phyloP scores from a whole-genome alignment of 2,113 vertebrate species.

The Monopterus albus region DNA sequence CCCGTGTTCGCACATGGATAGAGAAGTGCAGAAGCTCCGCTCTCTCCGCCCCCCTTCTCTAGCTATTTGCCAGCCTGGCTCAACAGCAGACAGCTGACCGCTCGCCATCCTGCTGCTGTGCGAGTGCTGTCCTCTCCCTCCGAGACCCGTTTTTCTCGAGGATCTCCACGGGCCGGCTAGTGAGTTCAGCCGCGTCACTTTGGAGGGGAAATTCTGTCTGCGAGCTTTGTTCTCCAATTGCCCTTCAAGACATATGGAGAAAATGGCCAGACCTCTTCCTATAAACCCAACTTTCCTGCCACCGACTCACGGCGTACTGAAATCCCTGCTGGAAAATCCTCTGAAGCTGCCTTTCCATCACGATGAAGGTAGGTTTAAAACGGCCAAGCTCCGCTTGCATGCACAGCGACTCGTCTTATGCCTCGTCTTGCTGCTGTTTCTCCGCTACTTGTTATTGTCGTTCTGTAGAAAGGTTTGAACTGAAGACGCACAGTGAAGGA shows the following conservation, averaged over 20 bases:
- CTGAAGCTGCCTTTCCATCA: conserved; percentile 94
- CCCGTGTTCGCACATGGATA: conserved; percentile 84
- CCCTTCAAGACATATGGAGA: conserved; percentile 79
- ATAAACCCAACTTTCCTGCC: conserved; percentile 91
- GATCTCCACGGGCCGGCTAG: conserved; percentile 8
- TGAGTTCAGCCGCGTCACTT: conserved; percentile 11
- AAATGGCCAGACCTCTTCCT: conserved; percentile 92
- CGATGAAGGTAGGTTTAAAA: conserved; percentile 86
- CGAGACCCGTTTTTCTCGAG: conserved; percentile 19
- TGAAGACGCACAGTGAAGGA: neutral
- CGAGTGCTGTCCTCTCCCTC: conserved; percentile 32
- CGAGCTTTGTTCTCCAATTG: conserved; percentile 44
- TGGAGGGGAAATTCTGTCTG: conserved; percentile 19
- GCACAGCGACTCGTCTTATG: neutral
- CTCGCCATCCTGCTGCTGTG: conserved; percentile 49
- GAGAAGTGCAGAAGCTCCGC: conserved; percentile 38
- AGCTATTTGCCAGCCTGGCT: conserved; percentile 39
- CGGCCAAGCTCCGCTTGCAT: neutral
- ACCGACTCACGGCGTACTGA: conserved; percentile 95
- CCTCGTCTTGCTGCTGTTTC: neutral
- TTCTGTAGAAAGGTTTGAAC: conserved; percentile 15
- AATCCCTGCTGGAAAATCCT: conserved; percentile 97
- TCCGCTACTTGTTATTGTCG: neutral
- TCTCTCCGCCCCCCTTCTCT: conserved; percentile 60
- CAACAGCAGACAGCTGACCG: conserved; percentile 40